A percentile compares a stretch with the other conserved stretches of the same genome.
These are phyloP conservation scores for Crematogaster levior DNA, from an alignment of 2,888 invertebrate genomes.

Conservation along the genomic window DNA sequence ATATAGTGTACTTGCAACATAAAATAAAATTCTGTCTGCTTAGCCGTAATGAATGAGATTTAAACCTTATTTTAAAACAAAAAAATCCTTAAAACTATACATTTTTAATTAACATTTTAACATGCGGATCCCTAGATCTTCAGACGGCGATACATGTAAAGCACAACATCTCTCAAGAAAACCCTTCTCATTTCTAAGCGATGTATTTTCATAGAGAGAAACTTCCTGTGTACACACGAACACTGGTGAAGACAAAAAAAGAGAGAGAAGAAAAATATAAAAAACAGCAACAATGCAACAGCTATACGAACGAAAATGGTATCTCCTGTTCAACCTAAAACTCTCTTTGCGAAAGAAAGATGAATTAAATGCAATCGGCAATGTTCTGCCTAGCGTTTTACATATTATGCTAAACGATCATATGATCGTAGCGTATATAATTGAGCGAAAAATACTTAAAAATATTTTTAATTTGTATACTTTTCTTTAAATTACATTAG, in stretches of 20 bases:
- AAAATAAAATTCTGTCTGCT: not conserved
- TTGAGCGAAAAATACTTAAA: not conserved
- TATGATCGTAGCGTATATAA: not conserved
- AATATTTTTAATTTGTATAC: no score
- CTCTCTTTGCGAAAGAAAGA: slow-evolving; percentile 1
- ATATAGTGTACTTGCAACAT: not conserved
- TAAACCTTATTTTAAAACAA: not conserved
- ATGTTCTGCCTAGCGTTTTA: not conserved
- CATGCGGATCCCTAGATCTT: not conserved
- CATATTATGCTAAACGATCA: not conserved
- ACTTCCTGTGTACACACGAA: slow-evolving; percentile 15
- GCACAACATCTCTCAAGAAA: not conserved
- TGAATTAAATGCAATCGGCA: slow-evolving; percentile 3
- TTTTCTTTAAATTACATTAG: not conserved
- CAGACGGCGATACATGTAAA: not conserved
- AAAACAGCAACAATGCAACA: slow-evolving; percentile 46
- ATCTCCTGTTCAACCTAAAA: slow-evolving; percentile 37
- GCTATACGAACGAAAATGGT: slow-evolving; percentile 35
- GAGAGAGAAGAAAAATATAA: slow-evolving; percentile 7
- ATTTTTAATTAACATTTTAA: not conserved
- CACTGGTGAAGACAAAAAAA: slow-evolving; percentile 31
- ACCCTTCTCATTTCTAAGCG: not conserved
- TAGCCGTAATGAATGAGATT: not conserved
- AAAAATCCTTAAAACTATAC: slow-evolving; percentile 12
- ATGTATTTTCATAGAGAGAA: slow-evolving; percentile 10